phyloP scores from a whole-genome alignment of 2,888 invertebrate genomes.

The Thecophora atra region DNA sequence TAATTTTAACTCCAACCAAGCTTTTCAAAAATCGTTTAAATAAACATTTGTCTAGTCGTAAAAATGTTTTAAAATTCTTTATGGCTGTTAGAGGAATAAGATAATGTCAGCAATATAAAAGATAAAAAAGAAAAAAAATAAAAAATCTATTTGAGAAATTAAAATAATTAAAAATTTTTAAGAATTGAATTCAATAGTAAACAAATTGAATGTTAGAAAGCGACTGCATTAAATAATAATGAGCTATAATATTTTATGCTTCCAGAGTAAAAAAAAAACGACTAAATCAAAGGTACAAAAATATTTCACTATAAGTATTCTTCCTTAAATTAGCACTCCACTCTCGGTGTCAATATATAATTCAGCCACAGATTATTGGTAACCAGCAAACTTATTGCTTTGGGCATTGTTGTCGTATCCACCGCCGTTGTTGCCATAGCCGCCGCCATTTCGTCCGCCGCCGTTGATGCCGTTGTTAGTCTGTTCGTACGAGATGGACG shows the following conservation, averaged over 20 bases:
- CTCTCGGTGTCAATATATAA: background rate
- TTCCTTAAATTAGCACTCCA: background rate
- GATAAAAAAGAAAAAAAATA: too few relatives aligned
- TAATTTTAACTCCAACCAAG: background rate
- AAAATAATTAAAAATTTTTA: too few relatives aligned
- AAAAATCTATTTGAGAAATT: too few relatives aligned
- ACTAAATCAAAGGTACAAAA: too few relatives aligned
- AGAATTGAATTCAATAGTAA: too few relatives aligned
- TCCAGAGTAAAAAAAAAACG: background rate
- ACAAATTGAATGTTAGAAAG: too few relatives aligned
- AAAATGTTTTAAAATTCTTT: background rate
- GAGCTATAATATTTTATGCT: background rate
- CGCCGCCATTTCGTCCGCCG: conserved; percentile 48
- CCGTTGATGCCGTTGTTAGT: conserved; percentile 62
- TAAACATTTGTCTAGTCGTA: background rate
- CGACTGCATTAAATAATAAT: background rate
- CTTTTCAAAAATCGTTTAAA: background rate
- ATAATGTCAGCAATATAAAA: background rate
- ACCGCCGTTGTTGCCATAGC: conserved; percentile 47
- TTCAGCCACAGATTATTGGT: conserved; percentile 50
- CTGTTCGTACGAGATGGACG: conserved; percentile 75
- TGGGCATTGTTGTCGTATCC: conserved; percentile 52
- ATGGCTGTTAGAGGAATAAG: conserved; percentile 21
- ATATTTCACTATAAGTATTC: background rate
- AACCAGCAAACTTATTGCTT: conserved; percentile 58